A percentile compares a stretch with the other conserved stretches of the same genome.
phyloP scores from a whole-genome alignment of 1,140 invertebrate genomes.

The Lepidurus apus region DNA sequence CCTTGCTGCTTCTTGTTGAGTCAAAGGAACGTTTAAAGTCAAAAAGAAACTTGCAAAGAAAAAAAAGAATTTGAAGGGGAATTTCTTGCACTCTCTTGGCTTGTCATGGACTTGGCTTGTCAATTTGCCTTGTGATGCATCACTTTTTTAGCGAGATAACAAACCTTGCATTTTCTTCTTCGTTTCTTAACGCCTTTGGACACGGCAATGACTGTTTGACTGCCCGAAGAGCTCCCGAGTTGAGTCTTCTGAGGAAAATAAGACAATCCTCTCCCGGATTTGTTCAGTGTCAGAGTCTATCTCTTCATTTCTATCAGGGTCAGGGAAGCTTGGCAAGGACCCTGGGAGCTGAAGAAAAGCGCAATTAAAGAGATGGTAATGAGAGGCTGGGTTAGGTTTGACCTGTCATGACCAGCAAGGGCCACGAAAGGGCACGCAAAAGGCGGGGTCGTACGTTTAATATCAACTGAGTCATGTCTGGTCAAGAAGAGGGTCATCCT shows the following conservation, averaged over 20 bases:
- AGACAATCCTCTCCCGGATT: too few species aligned
- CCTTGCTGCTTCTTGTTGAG: neutral
- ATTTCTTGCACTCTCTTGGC: neutral
- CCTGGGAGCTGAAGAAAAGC: too few species aligned
- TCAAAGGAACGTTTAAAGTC: neutral
- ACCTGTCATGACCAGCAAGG: conserved; percentile 15
- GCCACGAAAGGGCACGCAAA: neutral
- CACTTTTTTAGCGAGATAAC: neutral
- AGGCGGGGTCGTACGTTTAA: conserved; percentile 5
- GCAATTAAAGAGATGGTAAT: too few species aligned
- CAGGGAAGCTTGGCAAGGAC: too few species aligned
- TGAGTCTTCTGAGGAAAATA: neutral
- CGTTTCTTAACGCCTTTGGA: neutral
- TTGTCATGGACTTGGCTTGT: neutral
- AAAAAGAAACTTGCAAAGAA: neutral
- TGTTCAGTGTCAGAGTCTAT: too few species aligned
- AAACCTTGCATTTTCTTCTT: neutral
- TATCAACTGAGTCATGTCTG: conserved; percentile 6
- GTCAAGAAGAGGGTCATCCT: neutral
- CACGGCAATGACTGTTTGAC: neutral
- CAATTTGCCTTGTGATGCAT: conserved; percentile 8
- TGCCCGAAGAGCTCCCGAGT: neutral
- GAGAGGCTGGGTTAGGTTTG: neutral
- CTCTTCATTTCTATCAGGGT: too few species aligned
- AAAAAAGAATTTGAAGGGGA: neutral